These are phyloP conservation scores for Patella vulgata DNA, from an alignment of 1,140 invertebrate species.

Conservation along the genomic window DNA sequence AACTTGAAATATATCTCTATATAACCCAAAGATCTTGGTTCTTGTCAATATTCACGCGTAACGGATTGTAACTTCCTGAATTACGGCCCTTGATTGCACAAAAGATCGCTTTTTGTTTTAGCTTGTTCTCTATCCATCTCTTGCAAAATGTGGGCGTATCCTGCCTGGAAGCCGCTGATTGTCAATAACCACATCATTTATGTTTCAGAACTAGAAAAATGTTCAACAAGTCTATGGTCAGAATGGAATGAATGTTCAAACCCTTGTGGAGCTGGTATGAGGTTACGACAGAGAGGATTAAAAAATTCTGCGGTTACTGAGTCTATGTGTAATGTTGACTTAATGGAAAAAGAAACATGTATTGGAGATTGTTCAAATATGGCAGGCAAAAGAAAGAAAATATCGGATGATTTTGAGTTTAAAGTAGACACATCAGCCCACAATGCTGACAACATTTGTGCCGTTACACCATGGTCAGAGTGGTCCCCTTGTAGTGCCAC, in stretches of 20 bases:
- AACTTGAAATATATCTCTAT: too few relatives aligned
- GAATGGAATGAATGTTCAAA: slow-evolving; percentile 72
- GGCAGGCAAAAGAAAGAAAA: slow-evolving; percentile 52
- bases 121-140: too few relatives aligned
- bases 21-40: too few relatives aligned
- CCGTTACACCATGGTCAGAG: slow-evolving; percentile 70
- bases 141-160: too few relatives aligned
- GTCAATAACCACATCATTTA: too few relatives aligned
- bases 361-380: slow-evolving; percentile 51
- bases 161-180: too few relatives aligned
- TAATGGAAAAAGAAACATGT: slow-evolving; percentile 66
- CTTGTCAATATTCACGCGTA: too few relatives aligned
- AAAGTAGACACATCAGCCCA: slow-evolving; percentile 41
- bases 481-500: slow-evolving; percentile 74
- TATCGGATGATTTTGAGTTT: slow-evolving; percentile 56
- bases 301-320: slow-evolving; percentile 67
- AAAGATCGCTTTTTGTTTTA: too few relatives aligned
- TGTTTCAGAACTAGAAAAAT: slow-evolving; percentile 69
- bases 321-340: slow-evolving; percentile 65
- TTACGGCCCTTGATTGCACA: too few relatives aligned
- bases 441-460: slow-evolving; percentile 60
- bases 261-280: slow-evolving; percentile 71
- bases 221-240: slow-evolving; percentile 70
- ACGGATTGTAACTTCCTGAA: too few relatives aligned
- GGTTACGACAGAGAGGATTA: slow-evolving; percentile 68